Percentiles rank a stretch among this genome's conserved stretches.
Conservation (phyloP, 1,140 invertebrate species). For the Lordiphosa collinella region DNA sequence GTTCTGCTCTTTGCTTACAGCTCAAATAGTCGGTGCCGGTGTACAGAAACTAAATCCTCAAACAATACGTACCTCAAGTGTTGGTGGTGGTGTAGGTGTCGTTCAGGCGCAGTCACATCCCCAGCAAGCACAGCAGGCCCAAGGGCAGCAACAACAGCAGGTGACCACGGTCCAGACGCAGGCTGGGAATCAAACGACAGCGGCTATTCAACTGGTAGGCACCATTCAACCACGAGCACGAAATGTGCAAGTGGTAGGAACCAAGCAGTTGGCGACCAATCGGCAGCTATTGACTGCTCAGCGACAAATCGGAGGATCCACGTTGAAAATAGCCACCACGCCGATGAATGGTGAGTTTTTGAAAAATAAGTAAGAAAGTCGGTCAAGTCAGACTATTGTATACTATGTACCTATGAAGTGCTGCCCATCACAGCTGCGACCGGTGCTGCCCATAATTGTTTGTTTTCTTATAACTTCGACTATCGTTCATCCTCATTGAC, state of each 20-base stretch:
- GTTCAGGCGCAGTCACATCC: conserved; percentile 27
- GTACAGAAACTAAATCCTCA: conserved; percentile 84
- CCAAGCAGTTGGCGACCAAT: conserved; percentile 79
- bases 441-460: too few species aligned
- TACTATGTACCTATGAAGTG: too few species aligned
- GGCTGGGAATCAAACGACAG: conserved; percentile 36
- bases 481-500: too few species aligned
- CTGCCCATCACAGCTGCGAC: too few species aligned
- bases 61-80: conserved; percentile 81
- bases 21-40: conserved; percentile 84
- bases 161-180: conserved; percentile 52
- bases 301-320: conserved; percentile 82
- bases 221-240: conserved; percentile 82
- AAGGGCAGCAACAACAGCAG: conserved; percentile 29
- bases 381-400: too few species aligned
- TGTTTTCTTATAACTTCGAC: too few species aligned
- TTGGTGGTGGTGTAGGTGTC: conserved; percentile 68
- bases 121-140: conserved; percentile 12
- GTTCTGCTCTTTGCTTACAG: conserved; percentile 80
- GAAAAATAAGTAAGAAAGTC: too few species aligned
- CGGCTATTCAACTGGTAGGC: conserved; percentile 82
- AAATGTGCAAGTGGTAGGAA: conserved; percentile 81
- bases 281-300: conserved; percentile 80
- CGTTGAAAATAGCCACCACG: conserved; percentile 82
- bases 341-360: conserved; percentile 82